Evolutionary conservation across 2,888 invertebrate genomes (phyloP), one percentile per base, ranked within the genome.

Genomic region (Habroteleia sp.): DNA sequence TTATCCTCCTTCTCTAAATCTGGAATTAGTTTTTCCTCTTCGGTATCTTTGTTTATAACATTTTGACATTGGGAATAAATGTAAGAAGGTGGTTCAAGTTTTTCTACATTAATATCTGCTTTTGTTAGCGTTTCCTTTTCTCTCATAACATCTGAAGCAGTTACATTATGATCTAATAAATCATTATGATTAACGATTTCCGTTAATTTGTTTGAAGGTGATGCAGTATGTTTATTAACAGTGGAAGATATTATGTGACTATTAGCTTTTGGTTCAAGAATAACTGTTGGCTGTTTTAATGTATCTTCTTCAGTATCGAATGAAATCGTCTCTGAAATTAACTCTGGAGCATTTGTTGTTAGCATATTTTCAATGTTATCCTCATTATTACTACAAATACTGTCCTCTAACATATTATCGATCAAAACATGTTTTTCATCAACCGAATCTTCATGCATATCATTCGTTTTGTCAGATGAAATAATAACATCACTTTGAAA

Each of bases 401-500:
- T 46, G 16, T 71, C 33, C 23, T 23, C 11, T 11, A 25, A 3
- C 3, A 25, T 7, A 25, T 6, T 25, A 7, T 25, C 25, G 1
- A 25, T 7, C 4, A n/a, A n/a, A n/a, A n/a, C n/a, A n/a, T n/a
- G n/a, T n/a, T n/a, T 20, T 20, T 20, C 20, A 20, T 3, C 3
- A 20, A 20, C 20, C 3, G 3, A 20, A 20, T 20, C 5, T 5
- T 3, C 20, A 20, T 20, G 3, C 20, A 3, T 20, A 20, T 20
- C 20, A 20, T 20, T 20, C n/a, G n/a, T n/a, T n/a, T n/a, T n/a
- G n/a, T n/a, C n/a, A 3, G 73, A 66, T 1, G 58, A 31, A 10
- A 73, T 66, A 16, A 73, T 44, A 7, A 74, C 46, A 13, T 66
- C 65, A 35, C 62, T 65, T 41, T 65, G 44, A 10, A 69, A 50